phyloP scores from a whole-genome alignment of 1,140 invertebrate species.

The Lerema accius region DNA sequence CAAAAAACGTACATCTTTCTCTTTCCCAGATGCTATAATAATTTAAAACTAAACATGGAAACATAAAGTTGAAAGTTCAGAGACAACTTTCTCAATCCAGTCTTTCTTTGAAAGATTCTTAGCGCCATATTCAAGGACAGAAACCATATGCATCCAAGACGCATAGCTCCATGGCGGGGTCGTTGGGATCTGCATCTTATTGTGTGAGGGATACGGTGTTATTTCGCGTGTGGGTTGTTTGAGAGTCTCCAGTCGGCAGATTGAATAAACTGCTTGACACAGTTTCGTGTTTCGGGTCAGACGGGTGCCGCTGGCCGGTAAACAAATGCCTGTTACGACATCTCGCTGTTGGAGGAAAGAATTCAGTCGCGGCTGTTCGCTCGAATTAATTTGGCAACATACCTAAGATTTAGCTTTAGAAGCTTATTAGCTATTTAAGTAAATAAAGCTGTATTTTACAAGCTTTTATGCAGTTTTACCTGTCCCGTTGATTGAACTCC shows the following conservation, averaged over 20 bases:
- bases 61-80: slow-evolving; percentile 28
- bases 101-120: slow-evolving; percentile 53
- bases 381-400: slow-evolving; percentile 20
- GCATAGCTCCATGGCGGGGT: slow-evolving; percentile 37
- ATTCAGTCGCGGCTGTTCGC: slow-evolving; percentile 40
- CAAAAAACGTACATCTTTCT: background rate
- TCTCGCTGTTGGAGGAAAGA: slow-evolving; percentile 53
- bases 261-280: slow-evolving; percentile 82
- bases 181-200: slow-evolving; percentile 38
- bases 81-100: slow-evolving; percentile 32
- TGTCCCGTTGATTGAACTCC: too few relatives aligned
- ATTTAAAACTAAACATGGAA: slow-evolving; percentile 5
- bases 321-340: slow-evolving; percentile 74
- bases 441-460: too few relatives aligned
- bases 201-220: slow-evolving; percentile 33
- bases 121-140: slow-evolving; percentile 69
- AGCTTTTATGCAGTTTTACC: too few relatives aligned
- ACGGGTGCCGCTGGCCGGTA: slow-evolving; percentile 65
- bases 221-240: slow-evolving; percentile 39
- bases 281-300: slow-evolving; percentile 79
- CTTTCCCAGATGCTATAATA: background rate
- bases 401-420: background rate
- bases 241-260: slow-evolving; percentile 62
- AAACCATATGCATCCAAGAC: slow-evolving; percentile 58
- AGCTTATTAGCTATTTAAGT: too few relatives aligned